A percentile compares a stretch with the other conserved stretches of the same genome.
These are phyloP conservation scores for Sterna hirundo DNA, from an alignment of 2,113 vertebrate species.

Conservation along the genomic window DNA sequence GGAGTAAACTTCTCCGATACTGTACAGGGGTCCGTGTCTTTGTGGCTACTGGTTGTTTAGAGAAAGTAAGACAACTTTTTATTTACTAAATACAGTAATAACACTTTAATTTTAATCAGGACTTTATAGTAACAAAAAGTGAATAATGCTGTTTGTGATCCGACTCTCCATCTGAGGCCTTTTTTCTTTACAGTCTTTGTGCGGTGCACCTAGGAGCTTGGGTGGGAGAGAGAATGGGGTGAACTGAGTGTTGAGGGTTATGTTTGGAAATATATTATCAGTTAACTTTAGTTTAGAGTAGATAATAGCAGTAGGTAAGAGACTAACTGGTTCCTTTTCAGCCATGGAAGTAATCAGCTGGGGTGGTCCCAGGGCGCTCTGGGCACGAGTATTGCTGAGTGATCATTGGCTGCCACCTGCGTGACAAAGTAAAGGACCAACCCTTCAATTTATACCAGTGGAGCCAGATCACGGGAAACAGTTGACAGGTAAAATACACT, in stretches of 20 bases:
- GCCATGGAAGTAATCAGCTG: slow-evolving; percentile 73
- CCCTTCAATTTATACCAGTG: slow-evolving; percentile 64
- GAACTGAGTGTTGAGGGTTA: not conserved
- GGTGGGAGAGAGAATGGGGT: not conserved
- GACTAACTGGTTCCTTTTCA: slow-evolving; percentile 74
- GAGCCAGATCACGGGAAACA: slow-evolving; percentile 67
- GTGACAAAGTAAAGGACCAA: slow-evolving; percentile 74
- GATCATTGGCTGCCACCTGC: slow-evolving; percentile 71
- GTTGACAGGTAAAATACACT: slow-evolving; percentile 63
- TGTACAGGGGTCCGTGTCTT: not conserved
- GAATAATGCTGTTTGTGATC: not conserved
- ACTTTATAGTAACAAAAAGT: not conserved
- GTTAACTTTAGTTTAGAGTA: slow-evolving; percentile 44
- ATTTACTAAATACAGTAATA: not conserved
- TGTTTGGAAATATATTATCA: not conserved
- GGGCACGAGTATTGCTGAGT: slow-evolving; percentile 67
- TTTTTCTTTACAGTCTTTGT: not conserved
- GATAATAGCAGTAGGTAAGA: slow-evolving; percentile 69
- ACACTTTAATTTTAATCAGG: not conserved
- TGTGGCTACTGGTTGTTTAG: not conserved
- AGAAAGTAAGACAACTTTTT: not conserved
- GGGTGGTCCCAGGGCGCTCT: slow-evolving; percentile 70
- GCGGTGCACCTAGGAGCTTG: not conserved
- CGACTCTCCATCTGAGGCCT: not conserved
- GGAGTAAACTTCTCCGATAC: not conserved